Conservation (phyloP, 2,113 vertebrate species). For the Thymallus thymallus region DNA sequence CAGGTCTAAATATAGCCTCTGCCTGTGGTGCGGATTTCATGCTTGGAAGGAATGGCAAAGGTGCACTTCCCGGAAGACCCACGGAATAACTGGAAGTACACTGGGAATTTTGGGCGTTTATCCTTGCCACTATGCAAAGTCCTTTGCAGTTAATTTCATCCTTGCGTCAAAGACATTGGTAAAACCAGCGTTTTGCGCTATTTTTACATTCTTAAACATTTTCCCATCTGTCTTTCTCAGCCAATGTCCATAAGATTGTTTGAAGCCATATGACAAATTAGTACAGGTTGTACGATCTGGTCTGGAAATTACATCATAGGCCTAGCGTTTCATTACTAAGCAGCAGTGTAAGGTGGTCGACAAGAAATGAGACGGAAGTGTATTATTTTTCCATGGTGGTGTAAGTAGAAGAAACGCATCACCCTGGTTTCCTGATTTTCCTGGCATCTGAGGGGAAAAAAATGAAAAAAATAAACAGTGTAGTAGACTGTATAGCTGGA, state of each 20-base stretch:
- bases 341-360: no score
- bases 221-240: not conserved
- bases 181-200: not conserved
- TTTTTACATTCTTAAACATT: not conserved
- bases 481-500: no score
- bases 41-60: conserved; percentile 30
- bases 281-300: not conserved
- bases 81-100: conserved; percentile 29
- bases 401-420: not conserved
- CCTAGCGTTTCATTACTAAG: no score
- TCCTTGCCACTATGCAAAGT: conserved; percentile 24
- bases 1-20: conserved; percentile 53
- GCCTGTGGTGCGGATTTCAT: conserved; percentile 54
- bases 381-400: not conserved
- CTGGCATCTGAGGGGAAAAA: no score
- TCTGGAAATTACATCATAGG: not conserved
- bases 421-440: no score
- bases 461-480: not conserved
- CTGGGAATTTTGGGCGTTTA: conserved; percentile 19
- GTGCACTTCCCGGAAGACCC: conserved; percentile 23
- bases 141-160: conserved; percentile 46
- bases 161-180: conserved; percentile 2
- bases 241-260: no score
- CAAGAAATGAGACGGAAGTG: no score
- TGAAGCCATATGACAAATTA: not conserved